phyloP scores from a whole-genome alignment of 1,140 invertebrate species.

The Trichonephila clavipes region DNA sequence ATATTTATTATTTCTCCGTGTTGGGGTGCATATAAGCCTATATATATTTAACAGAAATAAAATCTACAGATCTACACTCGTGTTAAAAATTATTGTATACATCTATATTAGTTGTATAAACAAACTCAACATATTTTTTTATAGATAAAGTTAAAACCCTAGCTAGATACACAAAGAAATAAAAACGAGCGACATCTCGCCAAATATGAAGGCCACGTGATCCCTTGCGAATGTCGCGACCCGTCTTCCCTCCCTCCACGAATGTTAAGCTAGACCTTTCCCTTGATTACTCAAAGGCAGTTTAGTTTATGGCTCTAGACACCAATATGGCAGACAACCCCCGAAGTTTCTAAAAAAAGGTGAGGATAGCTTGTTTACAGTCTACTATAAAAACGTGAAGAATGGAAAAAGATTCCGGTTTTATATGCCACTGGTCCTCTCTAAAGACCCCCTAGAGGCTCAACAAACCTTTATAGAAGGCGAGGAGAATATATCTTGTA shows the following conservation, averaged over 20 bases:
- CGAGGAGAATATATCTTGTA: slow-evolving; percentile 46
- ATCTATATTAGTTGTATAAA: no score
- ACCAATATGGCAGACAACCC: slow-evolving; percentile 60
- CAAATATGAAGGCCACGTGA: slow-evolving; percentile 52
- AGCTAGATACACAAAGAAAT: not conserved
- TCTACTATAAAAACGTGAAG: slow-evolving; percentile 74
- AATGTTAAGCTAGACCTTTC: slow-evolving; percentile 63
- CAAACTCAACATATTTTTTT: no score
- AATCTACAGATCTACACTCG: no score
- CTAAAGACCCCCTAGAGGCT: slow-evolving; percentile 66
- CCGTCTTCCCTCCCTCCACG: slow-evolving; percentile 47
- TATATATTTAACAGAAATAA: no score
- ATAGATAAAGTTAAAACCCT: no score
- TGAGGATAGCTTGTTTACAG: slow-evolving; percentile 76
- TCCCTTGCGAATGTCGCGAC: slow-evolving; percentile 43
- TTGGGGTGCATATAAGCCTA: no score
- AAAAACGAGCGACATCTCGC: slow-evolving; percentile 45
- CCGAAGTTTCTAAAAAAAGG: slow-evolving; percentile 71
- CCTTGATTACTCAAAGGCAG: slow-evolving; percentile 75
- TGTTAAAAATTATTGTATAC: no score
- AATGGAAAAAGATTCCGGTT: slow-evolving; percentile 72
- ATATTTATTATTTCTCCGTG: no score
- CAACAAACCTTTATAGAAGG: slow-evolving; percentile 64
- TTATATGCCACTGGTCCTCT: slow-evolving; percentile 69
- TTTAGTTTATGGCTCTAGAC: slow-evolving; percentile 74